These are phyloP conservation scores for Drosophila monieri DNA, from an alignment of 2,888 invertebrate species.

Conservation along the genomic window DNA sequence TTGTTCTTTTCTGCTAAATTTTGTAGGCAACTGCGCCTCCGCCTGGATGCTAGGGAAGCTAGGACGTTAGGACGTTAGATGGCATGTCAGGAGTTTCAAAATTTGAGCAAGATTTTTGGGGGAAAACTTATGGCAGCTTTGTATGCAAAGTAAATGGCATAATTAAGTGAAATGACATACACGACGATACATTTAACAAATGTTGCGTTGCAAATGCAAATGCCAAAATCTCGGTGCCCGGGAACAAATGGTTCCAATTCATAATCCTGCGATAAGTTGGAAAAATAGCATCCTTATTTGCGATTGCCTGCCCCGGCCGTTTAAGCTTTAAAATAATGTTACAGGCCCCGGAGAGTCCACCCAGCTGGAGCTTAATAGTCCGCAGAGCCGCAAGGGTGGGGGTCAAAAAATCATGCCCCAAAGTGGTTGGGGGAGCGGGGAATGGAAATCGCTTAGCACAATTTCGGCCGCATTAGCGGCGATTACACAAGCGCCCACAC, in stretches of 20 bases:
- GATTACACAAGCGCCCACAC: slow-evolving; percentile 52
- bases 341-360: slow-evolving; percentile 1
- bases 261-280: slow-evolving; percentile 34
- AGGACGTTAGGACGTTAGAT: neutral
- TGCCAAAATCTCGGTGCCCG: slow-evolving; percentile 17
- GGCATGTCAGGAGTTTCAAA: slow-evolving; percentile 19
- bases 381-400: neutral
- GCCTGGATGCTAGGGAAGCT: neutral
- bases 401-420: neutral
- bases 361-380: slow-evolving; percentile 15
- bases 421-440: slow-evolving; percentile 1
- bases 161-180: slow-evolving; percentile 44
- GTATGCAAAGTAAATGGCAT: slow-evolving; percentile 43
- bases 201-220: slow-evolving; percentile 42
- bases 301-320: slow-evolving; percentile 1
- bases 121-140: slow-evolving; percentile 52
- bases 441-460: slow-evolving; percentile 51
- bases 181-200: slow-evolving; percentile 33
- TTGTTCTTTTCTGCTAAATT: slow-evolving; percentile 55
- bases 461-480: slow-evolving; percentile 64
- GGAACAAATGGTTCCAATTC: slow-evolving; percentile 17
- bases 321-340: slow-evolving; percentile 21
- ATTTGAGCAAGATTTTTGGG: slow-evolving; percentile 48
- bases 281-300: slow-evolving; percentile 15
- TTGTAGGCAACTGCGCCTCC: slow-evolving; percentile 9